phyloP scores from a whole-genome alignment of 1,140 invertebrate species.

The Lineus longissimus region DNA sequence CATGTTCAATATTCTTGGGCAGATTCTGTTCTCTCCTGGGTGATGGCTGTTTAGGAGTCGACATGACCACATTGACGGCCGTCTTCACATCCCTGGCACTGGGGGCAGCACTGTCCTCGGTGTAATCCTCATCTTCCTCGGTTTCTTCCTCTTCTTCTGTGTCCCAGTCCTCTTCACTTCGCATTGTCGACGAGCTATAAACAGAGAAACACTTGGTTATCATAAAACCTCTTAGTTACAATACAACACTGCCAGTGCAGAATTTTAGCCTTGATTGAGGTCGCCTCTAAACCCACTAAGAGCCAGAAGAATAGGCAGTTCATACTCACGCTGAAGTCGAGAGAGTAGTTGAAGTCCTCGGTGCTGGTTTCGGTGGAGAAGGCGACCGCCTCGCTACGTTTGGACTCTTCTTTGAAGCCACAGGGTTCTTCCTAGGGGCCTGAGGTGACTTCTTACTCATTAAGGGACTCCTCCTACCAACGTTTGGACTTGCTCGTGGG shows the following conservation, averaged over 20 bases:
- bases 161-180: neutral
- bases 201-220: neutral
- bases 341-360: neutral
- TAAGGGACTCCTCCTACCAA: too few relatives aligned
- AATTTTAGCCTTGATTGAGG: neutral
- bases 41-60: too few relatives aligned
- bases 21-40: too few relatives aligned
- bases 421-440: neutral
- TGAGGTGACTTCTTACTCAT: neutral
- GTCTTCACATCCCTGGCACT: neutral
- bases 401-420: neutral
- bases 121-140: neutral
- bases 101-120: neutral
- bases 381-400: neutral
- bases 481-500: neutral
- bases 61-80: neutral
- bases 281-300: neutral
- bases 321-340: neutral
- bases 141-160: neutral
- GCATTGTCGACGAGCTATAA: slow-evolving; percentile 1
- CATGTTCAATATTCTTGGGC: neutral
- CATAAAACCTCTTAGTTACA: too few relatives aligned
- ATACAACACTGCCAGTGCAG: too few relatives aligned
- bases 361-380: slow-evolving; percentile 1
- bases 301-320: neutral